Base-by-base conservation (phyloP, 2,113 vertebrate species). In the Amphiprion ocellaris region DNA sequence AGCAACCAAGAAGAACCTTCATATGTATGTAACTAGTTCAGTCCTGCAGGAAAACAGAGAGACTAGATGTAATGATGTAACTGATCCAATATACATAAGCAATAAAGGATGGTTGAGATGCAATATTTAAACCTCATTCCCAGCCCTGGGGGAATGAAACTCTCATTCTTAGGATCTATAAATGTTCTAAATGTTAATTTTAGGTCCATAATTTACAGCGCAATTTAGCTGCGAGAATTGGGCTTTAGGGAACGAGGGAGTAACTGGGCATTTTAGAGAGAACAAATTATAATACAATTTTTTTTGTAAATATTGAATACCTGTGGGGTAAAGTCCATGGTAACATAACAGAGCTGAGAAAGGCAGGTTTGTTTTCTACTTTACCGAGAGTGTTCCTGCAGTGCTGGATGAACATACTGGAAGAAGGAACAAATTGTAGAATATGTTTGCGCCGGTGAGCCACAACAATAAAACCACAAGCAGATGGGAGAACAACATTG, bases 1-100 rank as follows among this genome's bases (percentile, higher is more conserved):
- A 74, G 17, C 39, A 73, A 26, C 12, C 21, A 58, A 30, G 39
- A 56, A 17, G 16, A 49, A 67, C 30, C 52, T 64, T 65, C n/a
- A 49, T 59, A 47, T 52, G 16, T 11, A 63, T 21, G 10, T 17
- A 39, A 41, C 53, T 41, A 68, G 26, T 37, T 79, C 37, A 70
- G 46, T 33, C 14, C 3, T 62, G 5, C 10, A 54, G 62, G 53
- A 64, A 52, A 77, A 74, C 44, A 47, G 4, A 54, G 14, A 24
- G 9, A 59, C 14, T 6, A 28, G 39, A 44, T 63, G 19, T 14
- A 30, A 10, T 19, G 14, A 77, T 50, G 65, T 24, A 44, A 53
- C 39, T 14, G 2, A 72, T 50, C 8, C 10, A 59, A 64, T 33
- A 30, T n/a, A 41, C 55, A 53, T 2, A 41, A 10, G 7, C 50